Evolutionary conservation across 2,888 invertebrate genomes (phyloP), one percentile per base, ranked within the genome.

Genomic region (Agonopterix alstromeriana): DNA sequence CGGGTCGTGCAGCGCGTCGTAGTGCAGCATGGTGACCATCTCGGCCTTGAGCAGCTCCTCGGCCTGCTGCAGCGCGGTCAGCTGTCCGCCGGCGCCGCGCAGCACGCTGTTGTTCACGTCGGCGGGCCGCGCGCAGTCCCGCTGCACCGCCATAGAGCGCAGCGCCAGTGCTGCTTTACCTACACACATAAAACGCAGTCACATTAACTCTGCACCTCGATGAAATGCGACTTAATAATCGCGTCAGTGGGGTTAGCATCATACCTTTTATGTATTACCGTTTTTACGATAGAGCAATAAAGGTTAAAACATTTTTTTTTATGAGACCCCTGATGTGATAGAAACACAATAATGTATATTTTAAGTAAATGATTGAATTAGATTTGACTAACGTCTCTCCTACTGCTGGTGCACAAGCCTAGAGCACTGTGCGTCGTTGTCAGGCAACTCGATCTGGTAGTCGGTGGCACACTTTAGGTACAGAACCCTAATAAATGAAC

Each of bases 381-480:
- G n/a, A n/a, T n/a, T n/a, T 1, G 3, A 14, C 82, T 71, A 55
- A 83, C 94, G 92, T 70, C 91, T 88, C 47, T 92, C 92, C 65
- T 94, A 92, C 54, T 92, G 81, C 56, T 96, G 95, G 42, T 92
- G 92, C 42, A 93, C 83, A 44, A 86, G 73, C 49, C 93, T 85
- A 0, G 93, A 93, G 72, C 97, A 94, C 78, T 97, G 97, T 97
- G 76, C 90, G 47, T 94, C 94, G 48, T 93, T 92, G 54, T 98
- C 98, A 0, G 98, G 98, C 10, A 98, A 96, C 41, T 99, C 98
- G 66, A 99, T 98, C 88, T 99, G 99, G 77, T 98, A 99, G 82
- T 99, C 99, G 75, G 99, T 99, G 61, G 17, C 17, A 17, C 17
- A 0, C 17, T 1, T 17, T 17, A 4, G 17, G 17, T 17, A 17